Percentiles rank a stretch among this genome's conserved stretches.
phyloP scores from a whole-genome alignment of 2,797 vertebrate species.

The Anniella stebbinsi region DNA sequence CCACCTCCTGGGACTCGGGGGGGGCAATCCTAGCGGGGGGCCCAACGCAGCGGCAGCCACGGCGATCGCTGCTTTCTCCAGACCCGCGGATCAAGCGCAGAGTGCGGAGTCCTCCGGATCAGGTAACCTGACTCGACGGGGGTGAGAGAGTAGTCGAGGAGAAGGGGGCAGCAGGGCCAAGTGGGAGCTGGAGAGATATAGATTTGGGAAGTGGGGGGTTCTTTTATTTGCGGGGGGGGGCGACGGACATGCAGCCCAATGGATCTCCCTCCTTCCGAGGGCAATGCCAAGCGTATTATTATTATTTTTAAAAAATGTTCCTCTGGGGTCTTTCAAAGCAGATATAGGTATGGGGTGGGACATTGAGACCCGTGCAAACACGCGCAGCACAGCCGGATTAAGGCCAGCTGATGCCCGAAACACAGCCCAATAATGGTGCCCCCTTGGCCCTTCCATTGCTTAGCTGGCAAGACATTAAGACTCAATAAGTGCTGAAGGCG shows the following conservation, averaged over 20 bases:
- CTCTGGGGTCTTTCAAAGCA: no score
- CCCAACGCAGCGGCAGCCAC: constrained; percentile 72
- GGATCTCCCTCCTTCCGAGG: neutral
- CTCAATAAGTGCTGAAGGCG: no score
- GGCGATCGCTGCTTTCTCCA: constrained; percentile 86
- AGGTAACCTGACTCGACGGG: constrained; percentile 84
- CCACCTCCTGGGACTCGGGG: constrained; percentile 92
- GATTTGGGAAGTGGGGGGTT: neutral
- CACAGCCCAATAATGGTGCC: no score
- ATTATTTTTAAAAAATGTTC: no score
- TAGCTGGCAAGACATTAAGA: no score
- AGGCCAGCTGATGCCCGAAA: no score
- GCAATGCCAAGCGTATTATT: neutral
- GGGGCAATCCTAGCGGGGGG: constrained; percentile 84
- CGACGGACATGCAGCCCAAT: neutral
- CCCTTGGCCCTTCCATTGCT: no score
- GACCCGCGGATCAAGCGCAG: constrained; percentile 88
- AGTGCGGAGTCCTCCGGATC: constrained; percentile 89
- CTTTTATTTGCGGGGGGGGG: no score
- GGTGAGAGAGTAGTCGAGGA: constrained; percentile 16
- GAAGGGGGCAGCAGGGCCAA: neutral
- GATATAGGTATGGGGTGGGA: no score
- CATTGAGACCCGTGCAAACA: no score
- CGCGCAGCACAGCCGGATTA: no score
- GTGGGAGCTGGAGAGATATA: neutral